Base-by-base conservation (phyloP, 2,888 invertebrate genomes). In the Nomada fucata region DNA sequence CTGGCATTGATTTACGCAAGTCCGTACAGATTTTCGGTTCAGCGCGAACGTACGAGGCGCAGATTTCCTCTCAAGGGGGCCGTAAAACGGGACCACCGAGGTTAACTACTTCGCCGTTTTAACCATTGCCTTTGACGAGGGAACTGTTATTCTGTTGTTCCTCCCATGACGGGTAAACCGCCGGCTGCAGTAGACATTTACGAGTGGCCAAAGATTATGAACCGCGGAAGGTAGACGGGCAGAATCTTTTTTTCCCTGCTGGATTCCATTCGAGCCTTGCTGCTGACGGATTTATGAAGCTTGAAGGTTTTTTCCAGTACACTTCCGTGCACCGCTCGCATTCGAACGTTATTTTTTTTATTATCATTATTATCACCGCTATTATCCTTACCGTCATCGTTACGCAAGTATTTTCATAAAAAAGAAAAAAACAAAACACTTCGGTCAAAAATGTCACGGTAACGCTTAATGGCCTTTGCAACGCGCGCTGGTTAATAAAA, bases 1-100 rank as follows among this genome's bases (percentile, higher is more conserved):
- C 1, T 10, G 7, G 11, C 50, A 47, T 50, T 76, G 82, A 83
- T 83, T 83, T 83, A 80, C 72, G 72, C n/a, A 64, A 57, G 70
- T 68, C 47, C 63, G 64, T 36, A 36, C 36, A 36, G 36, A 36
- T 7, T 36, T 63, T 60, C 20, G 69, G 23, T 73, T 83, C 65
- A 76, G 50, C 23, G 59, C 52, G 26, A 36, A 59, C 72, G 52
- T 76, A 72, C 47, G 36, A 2, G 47, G 47, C 20, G 20, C 29
- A 42, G 42, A 44, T 79, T 61, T 47, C 42, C 50, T 36, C 65
- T 69, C 64, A n/a, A 64, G 53, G 69, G 26, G 42, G 36, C 26
- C 55, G 23, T 67, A 63, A 80, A 80, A 71, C 55, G 26, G 18
- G 36, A 55, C 15, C 50, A n/a, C 2, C 36, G 50, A 26, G 36